Evolutionary conservation across 2,797 vertebrate species (phyloP), one percentile per base, ranked within the genome.

Genomic region (Ciconia nigra): DNA sequence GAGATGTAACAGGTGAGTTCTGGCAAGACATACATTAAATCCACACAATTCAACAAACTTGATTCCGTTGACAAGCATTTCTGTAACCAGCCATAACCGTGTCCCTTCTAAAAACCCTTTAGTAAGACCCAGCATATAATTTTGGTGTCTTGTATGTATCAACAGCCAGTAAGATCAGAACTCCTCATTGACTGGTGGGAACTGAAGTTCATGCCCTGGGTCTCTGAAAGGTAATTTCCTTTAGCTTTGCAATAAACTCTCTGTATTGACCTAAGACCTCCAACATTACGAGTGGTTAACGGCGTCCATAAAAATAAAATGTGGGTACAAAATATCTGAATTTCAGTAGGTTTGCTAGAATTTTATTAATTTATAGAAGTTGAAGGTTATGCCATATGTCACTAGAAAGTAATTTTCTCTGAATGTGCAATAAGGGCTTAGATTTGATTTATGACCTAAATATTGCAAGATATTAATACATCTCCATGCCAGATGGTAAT

Each of bases 381-480:
- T 95, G 97, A 96, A 97, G 97, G 97, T 98, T 97, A 93, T 93
- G 94, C 95, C 97, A 94, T 97, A 97, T 97, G 97, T 98, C 96
- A 94, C 94, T 93, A 76, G 91, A 93, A 98, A 96, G 97, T 97
- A 97, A 98, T 98, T 97, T 98, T 94, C 96, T 96, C 96, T 92
- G 90, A 96, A 96, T 96, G 70, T 87, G 96, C 96, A 97, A 91
- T 97, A 96, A 98, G 94, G 89, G 89, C 94, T 95, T 92, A 87
- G 87, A 87, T 97, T 95, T 98, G 97, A 97, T 97, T 96, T 97
- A 97, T 97, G 95, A 97, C 97, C 96, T 96, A 97, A 97, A 98
- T 97, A 97, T 94, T 94, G 74, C 86, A 94, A 96, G 95, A 97
- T 96, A 97, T 97, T 98, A 97, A 97, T 97, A 97, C 55, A 95